Base-by-base conservation (phyloP, 2,113 vertebrate species). In the Lipotes vexillifer region DNA sequence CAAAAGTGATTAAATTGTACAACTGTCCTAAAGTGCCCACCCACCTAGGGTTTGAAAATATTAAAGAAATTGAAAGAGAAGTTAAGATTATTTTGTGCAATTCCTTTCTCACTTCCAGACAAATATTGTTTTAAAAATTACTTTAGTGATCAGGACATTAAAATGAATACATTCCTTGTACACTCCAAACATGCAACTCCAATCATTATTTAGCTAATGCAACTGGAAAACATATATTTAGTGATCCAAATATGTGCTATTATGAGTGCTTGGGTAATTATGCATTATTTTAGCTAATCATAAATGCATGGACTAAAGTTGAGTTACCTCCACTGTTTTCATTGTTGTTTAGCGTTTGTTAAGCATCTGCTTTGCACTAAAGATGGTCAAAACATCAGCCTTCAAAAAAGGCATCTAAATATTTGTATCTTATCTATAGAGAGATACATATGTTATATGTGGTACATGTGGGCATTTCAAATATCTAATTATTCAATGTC, bases 81-180 rank as follows among this genome's bases (percentile, higher is more conserved):
- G 49, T 27, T 68, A 69, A 81, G 25, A 5, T 81, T 85, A 68
- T 93, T 88, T 88, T 90, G 52, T 23, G 83, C 55, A 25, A 81
- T 88, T 93, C 31, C 33, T 91, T 93, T 82, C 87, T 97, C 66
- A 52, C 69, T 68, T 92, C 31, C n/a, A 95, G 81, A 88, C 27
- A 97, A 88, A 90, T 55, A 68, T 8, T 93, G 68, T 74, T 90
- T 90, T 63, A 31, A 44, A 93, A 88, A 85, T 91, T 36, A 93
- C 10, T 74, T 87, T 46, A n/a, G 44, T 49, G 18, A 93, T 65
- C 69, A 44, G 52, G 46, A 65, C 44, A 91, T 95, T 91, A 71
- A 78, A 80, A 88, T 75, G 52, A 88, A 90, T 63, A 21, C 11
- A 66, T 91, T 69, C 21, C 75, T 75, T 89, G 15, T 84, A 89